These are phyloP conservation scores for Anguilla anguilla DNA, from an alignment of 2,797 vertebrate species.

Conservation along the genomic window DNA sequence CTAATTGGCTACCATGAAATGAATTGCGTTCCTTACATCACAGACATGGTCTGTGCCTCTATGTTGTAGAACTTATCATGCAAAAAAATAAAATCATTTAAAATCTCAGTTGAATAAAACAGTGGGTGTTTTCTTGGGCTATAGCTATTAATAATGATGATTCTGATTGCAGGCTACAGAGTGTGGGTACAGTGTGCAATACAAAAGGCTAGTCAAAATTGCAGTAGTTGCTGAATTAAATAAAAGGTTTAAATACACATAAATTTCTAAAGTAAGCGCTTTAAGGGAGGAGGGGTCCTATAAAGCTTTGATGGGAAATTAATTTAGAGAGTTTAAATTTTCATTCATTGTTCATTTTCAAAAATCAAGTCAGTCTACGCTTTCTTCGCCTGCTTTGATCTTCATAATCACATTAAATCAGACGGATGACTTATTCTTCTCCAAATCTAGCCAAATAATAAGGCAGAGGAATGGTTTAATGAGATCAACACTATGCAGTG, in stretches of 20 bases:
- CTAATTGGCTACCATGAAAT: neutral
- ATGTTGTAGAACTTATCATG: no score
- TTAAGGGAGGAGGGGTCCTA: neutral
- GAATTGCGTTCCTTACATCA: neutral
- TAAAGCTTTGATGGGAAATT: conserved; percentile 25
- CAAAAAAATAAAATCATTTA: no score
- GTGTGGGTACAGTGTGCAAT: neutral
- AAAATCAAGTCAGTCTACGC: conserved; percentile 35
- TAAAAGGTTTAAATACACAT: neutral
- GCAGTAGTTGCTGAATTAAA: neutral
- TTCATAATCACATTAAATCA: conserved; percentile 80
- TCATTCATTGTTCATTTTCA: conserved; percentile 48
- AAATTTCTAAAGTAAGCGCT: neutral
- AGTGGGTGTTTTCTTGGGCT: neutral
- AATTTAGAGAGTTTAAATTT: conserved; percentile 13
- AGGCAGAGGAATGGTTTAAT: conserved; percentile 82
- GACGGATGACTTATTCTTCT: conserved; percentile 74
- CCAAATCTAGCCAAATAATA: conserved; percentile 64
- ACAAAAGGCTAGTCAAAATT: neutral
- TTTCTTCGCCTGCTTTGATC: conserved; percentile 55
- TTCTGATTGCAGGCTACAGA: neutral
- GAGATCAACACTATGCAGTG: conserved; percentile 85
- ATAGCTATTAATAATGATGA: neutral
- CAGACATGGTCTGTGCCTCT: neutral
- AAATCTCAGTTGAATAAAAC: no score